A percentile compares a stretch with the other conserved stretches of the same genome.
Conservation (phyloP, 2,888 invertebrate species). For the Synanthedon andrenaeformis region DNA sequence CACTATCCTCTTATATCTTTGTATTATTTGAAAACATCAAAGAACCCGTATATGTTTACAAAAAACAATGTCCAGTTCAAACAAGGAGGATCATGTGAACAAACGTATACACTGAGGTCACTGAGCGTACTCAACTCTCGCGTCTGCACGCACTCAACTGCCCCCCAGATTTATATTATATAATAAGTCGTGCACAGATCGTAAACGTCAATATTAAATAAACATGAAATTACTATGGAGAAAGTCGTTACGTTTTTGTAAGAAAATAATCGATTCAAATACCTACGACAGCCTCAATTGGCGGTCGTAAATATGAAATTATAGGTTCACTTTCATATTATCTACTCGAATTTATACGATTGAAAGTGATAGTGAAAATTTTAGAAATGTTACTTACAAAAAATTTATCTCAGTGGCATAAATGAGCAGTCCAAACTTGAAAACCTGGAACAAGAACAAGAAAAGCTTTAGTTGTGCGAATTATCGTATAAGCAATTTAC, state of each 20-base stretch:
- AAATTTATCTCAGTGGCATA: conserved; percentile 54
- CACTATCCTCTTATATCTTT: too few species aligned
- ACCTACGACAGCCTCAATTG: background rate
- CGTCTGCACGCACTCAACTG: background rate
- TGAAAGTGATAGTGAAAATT: conserved; percentile 4
- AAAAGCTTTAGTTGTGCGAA: conserved; percentile 3
- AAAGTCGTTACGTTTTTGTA: conserved; percentile 56
- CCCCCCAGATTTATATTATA: conserved; percentile 1
- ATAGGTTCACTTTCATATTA: background rate
- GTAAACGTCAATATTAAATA: conserved; percentile 22
- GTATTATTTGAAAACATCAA: too few species aligned
- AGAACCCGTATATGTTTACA: background rate
- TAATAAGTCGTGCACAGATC: conserved; percentile 4
- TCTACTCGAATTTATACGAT: background rate
- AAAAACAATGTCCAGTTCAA: background rate
- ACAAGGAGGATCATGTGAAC: conserved; percentile 3
- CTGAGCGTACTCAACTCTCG: conserved; percentile 6
- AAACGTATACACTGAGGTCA: conserved; percentile 8
- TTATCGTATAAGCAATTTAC: background rate
- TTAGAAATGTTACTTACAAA: conserved; percentile 10
- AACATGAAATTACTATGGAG: conserved; percentile 34
- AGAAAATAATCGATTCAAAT: conserved; percentile 45
- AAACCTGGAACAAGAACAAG: conserved; percentile 50
- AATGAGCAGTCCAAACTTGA: conserved; percentile 33
- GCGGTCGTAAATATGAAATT: conserved; percentile 18